Percentiles rank a stretch among this genome's conserved stretches.
Conservation (phyloP, 2,888 invertebrate genomes). For the Hylaea fasciaria region DNA sequence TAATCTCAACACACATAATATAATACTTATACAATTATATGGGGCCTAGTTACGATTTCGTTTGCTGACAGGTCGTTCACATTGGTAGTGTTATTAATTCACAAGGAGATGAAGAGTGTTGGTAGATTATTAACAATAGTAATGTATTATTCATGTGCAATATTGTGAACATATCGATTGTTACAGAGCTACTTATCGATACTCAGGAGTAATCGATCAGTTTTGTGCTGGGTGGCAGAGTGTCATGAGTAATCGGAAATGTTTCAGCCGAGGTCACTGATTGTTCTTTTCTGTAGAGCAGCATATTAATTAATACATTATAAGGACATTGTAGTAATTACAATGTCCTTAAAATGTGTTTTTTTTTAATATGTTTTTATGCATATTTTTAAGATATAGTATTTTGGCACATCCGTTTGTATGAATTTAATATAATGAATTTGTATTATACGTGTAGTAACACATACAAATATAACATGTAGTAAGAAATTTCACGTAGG, state of each 20-base stretch:
- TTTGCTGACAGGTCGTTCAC: slow-evolving; percentile 6
- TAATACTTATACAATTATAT: too few species aligned
- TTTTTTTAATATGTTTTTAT: too few species aligned
- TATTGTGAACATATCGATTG: slow-evolving; percentile 43
- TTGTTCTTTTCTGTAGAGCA: too few species aligned
- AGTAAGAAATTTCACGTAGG: too few species aligned
- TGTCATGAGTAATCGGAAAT: background rate
- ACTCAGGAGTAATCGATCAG: slow-evolving; percentile 44
- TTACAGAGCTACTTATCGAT: slow-evolving; percentile 39
- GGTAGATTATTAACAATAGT: slow-evolving; percentile 43
- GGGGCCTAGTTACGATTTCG: slow-evolving; percentile 10
- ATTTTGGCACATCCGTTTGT: too few species aligned
- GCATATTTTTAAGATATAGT: too few species aligned
- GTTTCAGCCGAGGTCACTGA: background rate
- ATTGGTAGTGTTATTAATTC: background rate
- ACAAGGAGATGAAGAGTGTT: slow-evolving; percentile 25
- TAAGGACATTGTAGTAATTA: too few species aligned
- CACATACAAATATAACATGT: too few species aligned
- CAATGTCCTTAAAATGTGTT: too few species aligned
- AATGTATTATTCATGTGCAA: slow-evolving; percentile 52
- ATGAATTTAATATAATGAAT: too few species aligned
- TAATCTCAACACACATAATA: slow-evolving; percentile 12
- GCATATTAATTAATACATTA: too few species aligned
- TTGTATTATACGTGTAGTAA: too few species aligned
- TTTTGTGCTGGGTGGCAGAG: slow-evolving; percentile 32